These are phyloP conservation scores for Cassiopea xamachana DNA, from an alignment of 30 jellyfish, hydroid and myxozoan genomes.

Conservation along the genomic window DNA sequence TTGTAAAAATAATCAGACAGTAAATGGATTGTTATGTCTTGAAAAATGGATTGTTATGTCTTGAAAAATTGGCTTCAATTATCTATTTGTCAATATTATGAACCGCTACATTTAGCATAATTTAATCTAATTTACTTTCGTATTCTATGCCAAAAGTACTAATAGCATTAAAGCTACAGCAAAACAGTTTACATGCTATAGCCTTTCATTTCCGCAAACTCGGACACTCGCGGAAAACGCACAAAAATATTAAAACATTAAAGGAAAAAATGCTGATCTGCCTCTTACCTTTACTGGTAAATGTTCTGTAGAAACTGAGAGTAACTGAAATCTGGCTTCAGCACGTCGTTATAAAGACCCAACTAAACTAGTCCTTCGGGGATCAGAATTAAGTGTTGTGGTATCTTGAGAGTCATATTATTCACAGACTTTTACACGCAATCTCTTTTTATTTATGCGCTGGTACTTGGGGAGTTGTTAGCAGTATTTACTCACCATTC, in stretches of 20 bases:
- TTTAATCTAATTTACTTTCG: background rate
- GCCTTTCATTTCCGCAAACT: background rate
- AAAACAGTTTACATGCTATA: background rate
- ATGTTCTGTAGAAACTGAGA: background rate
- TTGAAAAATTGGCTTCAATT: background rate
- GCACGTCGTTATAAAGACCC: slow-evolving; percentile 39
- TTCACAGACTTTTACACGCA: slow-evolving; percentile 46
- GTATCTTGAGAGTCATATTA: slow-evolving; percentile 35
- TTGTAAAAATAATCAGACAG: too few relatives aligned
- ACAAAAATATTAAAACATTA: background rate
- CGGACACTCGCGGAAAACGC: background rate
- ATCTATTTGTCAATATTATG: background rate
- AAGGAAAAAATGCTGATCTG: background rate
- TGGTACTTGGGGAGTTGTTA: slow-evolving; percentile 75
- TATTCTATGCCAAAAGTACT: background rate
- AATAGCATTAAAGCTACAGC: background rate
- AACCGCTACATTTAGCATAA: background rate
- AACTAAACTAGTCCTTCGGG: background rate
- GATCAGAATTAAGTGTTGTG: background rate
- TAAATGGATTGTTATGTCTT: too few relatives aligned
- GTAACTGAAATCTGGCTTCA: background rate
- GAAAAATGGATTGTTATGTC: too few relatives aligned
- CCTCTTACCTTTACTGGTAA: background rate
- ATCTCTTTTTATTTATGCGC: slow-evolving; percentile 52
- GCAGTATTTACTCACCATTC: slow-evolving; percentile 65